Base-by-base conservation (phyloP, 2,797 vertebrate species). In the Acomys russatus region DNA sequence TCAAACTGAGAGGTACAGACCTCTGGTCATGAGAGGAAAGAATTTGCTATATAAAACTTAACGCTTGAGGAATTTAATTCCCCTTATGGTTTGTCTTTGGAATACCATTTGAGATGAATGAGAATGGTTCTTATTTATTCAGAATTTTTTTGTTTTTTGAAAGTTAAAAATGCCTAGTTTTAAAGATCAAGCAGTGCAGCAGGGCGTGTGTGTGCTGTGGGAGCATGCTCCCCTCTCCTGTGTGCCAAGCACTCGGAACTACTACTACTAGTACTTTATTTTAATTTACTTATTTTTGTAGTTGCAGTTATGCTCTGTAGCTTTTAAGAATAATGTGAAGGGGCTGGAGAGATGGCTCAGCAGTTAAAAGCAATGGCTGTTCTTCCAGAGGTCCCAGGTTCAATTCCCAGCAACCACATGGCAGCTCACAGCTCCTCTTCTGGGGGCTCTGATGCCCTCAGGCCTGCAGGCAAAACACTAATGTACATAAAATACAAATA, bases 41-140 rank as follows among this genome's bases (percentile, higher is more conserved):
- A 92, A 83, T 91, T 93, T 88, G 59, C n/a, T 28, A 9, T 89
- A 51, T 97, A 74, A 92, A 94, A 73, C 90, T 14, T 85, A 82
- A 68, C 82, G 85, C 12, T 54, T 86, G 0, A 54, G 30, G 88
- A 63, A 86, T 80, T 56, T 87, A 35, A 71, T 73, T 86, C 28
- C 25, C n/a, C 54, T 0, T 85, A 51, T 91, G 88, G 78, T 93
- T 93, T 90, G 89, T 20, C 89, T 95, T 89, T 56, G 90, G 56
- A 85, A 82, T 56, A 94, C 44, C 76, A 64, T 66, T 63, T 74
- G 68, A 59, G 87, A 1, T 83, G 70, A 83, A 59, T 80, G 17
- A 88, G 28, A 66, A 82, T 87, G 38, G 1, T 54, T 91, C 15
- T 11, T n/a, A 44, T 66, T 91, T 88, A 78, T 96, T 77, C 92